These are phyloP conservation scores for Odontamblyopus rebecca DNA, from an alignment of 2,797 vertebrate species.

Conservation along the genomic window DNA sequence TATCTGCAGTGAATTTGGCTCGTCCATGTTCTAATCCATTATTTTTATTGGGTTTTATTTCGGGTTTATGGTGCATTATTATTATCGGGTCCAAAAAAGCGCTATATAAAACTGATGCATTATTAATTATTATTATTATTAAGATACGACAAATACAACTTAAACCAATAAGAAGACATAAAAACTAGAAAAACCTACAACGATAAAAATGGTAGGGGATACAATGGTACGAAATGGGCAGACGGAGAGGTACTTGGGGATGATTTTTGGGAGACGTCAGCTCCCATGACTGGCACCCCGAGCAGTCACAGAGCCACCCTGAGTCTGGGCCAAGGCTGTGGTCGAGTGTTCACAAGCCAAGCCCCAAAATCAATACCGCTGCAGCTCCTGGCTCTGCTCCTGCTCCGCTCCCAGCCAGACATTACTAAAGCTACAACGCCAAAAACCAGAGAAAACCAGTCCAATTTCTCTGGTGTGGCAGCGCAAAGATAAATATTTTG, in stretches of 20 bases:
- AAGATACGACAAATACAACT: background rate
- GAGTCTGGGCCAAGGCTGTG: slow-evolving; percentile 41
- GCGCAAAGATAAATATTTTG: slow-evolving; percentile 43
- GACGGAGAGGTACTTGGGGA: slow-evolving; percentile 16
- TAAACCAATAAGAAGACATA: background rate
- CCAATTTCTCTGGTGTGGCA: slow-evolving; percentile 16
- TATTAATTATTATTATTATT: too few species aligned
- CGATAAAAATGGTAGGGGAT: background rate
- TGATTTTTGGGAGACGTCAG: slow-evolving; percentile 38
- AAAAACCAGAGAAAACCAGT: slow-evolving; percentile 14
- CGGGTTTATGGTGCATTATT: too few species aligned
- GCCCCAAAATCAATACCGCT: slow-evolving; percentile 71
- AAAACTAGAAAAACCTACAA: background rate
- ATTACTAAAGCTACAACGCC: slow-evolving; percentile 33
- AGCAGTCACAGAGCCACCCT: slow-evolving; percentile 32
- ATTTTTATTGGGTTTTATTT: background rate
- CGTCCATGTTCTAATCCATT: background rate
- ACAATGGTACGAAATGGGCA: background rate
- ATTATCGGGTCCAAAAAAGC: too few species aligned
- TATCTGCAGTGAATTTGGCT: background rate
- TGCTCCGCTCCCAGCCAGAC: slow-evolving; percentile 22
- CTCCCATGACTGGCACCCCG: slow-evolving; percentile 30
- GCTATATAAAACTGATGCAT: too few species aligned
- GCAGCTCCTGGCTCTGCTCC: slow-evolving; percentile 45
- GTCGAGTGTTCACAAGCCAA: slow-evolving; percentile 51